Evolutionary conservation across 2,888 invertebrate species (phyloP).

Genomic region (Leptopterna dolabrata): DNA sequence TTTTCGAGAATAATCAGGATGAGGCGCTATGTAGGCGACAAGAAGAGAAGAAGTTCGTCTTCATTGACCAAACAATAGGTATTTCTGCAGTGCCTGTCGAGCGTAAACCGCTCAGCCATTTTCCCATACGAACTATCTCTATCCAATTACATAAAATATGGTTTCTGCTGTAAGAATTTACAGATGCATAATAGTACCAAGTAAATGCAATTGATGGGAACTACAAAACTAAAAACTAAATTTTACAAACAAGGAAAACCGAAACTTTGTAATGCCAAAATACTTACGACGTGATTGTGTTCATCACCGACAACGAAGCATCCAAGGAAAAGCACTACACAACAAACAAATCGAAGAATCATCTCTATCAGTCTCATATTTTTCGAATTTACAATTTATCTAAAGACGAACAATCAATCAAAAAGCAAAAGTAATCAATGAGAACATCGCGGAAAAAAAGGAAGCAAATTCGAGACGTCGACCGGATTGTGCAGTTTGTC

Average conservation of each 20-base stretch:
- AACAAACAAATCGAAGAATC: conserved; percentile 7
- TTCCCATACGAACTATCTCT: too few species aligned
- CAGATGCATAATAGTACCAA: too few species aligned
- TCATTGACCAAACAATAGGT: too few species aligned
- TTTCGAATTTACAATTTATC: background rate
- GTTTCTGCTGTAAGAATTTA: too few species aligned
- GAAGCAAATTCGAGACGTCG: background rate
- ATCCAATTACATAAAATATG: too few species aligned
- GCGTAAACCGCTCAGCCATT: too few species aligned
- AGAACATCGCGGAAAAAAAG: background rate
- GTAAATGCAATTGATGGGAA: background rate
- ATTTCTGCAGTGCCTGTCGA: too few species aligned
- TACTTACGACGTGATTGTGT: conserved; percentile 82
- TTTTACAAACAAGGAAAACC: too few species aligned
- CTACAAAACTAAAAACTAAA: too few species aligned
- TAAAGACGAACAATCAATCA: background rate
- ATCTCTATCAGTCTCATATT: conserved; percentile 15
- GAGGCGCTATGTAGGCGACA: too few species aligned
- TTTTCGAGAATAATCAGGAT: too few species aligned
- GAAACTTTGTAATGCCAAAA: background rate
- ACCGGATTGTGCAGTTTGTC: conserved; percentile 1
- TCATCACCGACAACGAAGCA: conserved; percentile 71
- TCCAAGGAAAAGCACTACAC: conserved; percentile 35
- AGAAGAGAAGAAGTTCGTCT: too few species aligned
- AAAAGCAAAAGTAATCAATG: background rate